Conservation (phyloP, 2,113 vertebrate genomes). For the Oophaga pumilio region DNA sequence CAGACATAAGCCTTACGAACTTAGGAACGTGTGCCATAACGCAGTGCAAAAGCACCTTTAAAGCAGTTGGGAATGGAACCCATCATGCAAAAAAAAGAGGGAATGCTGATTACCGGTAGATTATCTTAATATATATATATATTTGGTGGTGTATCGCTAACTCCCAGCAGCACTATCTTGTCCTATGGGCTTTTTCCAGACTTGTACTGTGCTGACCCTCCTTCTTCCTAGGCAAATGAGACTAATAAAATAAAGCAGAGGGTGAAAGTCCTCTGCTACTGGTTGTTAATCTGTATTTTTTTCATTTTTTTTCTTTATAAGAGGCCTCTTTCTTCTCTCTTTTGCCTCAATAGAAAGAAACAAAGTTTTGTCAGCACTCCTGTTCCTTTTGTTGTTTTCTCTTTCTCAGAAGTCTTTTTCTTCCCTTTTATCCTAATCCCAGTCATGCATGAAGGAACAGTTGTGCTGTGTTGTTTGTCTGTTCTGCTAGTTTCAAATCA, state of each 20-base stretch:
- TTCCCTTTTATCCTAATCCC: slow-evolving; percentile 93
- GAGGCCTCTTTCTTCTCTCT: slow-evolving; percentile 77
- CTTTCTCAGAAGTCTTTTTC: slow-evolving; percentile 92
- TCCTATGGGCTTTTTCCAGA: slow-evolving; percentile 18
- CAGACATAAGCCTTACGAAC: too few relatives aligned
- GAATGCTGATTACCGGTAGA: background rate
- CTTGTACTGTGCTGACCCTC: slow-evolving; percentile 14
- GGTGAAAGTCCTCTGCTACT: slow-evolving; percentile 80
- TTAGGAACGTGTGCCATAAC: too few relatives aligned
- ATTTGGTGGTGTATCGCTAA: background rate
- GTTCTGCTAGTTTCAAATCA: slow-evolving; percentile 96
- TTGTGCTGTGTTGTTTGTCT: slow-evolving; percentile 98
- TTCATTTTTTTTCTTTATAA: slow-evolving; percentile 70
- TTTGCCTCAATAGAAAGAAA: slow-evolving; percentile 85
- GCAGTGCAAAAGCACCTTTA: background rate
- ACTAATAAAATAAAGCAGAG: slow-evolving; percentile 52
- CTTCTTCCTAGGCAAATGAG: slow-evolving; percentile 3
- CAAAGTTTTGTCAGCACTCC: slow-evolving; percentile 95
- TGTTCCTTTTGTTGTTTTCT: slow-evolving; percentile 94
- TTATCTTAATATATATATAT: background rate
- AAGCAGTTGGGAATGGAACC: background rate
- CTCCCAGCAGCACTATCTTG: background rate
- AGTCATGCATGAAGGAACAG: slow-evolving; percentile 98
- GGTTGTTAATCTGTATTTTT: slow-evolving; percentile 86
- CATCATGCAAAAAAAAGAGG: background rate